Percentiles rank a stretch among this genome's conserved stretches.
Evolutionary conservation across 2,888 invertebrate species (phyloP).

Genomic region (Thalpophila matura): DNA sequence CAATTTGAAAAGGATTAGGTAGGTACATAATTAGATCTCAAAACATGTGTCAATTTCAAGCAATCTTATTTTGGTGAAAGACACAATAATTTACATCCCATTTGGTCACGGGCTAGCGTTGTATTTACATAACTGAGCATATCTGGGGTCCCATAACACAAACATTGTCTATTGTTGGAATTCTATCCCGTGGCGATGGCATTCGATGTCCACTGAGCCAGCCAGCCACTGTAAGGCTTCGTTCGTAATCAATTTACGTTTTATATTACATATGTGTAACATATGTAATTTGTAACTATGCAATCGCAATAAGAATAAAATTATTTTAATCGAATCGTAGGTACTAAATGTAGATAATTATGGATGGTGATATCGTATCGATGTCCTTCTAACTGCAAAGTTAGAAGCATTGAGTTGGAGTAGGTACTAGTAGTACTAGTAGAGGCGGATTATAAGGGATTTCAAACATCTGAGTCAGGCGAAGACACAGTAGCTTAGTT

Average conservation of each 20-base stretch:
- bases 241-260: conserved; percentile 22
- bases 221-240: conserved; percentile 33
- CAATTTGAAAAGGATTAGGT: not conserved
- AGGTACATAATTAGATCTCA: not conserved
- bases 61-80: conserved; percentile 5
- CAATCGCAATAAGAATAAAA: not conserved
- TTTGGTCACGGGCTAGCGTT: conserved; percentile 1
- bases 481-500: too few relatives aligned
- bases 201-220: conserved; percentile 24
- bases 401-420: too few relatives aligned
- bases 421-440: too few relatives aligned
- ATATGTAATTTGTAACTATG: too few relatives aligned
- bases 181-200: conserved; percentile 39
- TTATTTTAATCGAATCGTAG: not conserved
- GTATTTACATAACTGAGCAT: conserved; percentile 41
- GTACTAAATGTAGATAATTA: too few relatives aligned
- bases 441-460: too few relatives aligned
- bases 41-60: not conserved
- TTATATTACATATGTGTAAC: not conserved
- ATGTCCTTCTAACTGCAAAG: too few relatives aligned
- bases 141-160: conserved; percentile 29
- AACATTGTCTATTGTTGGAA: conserved; percentile 53
- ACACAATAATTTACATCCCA: conserved; percentile 6
- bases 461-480: too few relatives aligned
- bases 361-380: too few relatives aligned